phyloP scores from a whole-genome alignment of 2,888 invertebrate genomes.

The Neoaliturus tenellus region DNA sequence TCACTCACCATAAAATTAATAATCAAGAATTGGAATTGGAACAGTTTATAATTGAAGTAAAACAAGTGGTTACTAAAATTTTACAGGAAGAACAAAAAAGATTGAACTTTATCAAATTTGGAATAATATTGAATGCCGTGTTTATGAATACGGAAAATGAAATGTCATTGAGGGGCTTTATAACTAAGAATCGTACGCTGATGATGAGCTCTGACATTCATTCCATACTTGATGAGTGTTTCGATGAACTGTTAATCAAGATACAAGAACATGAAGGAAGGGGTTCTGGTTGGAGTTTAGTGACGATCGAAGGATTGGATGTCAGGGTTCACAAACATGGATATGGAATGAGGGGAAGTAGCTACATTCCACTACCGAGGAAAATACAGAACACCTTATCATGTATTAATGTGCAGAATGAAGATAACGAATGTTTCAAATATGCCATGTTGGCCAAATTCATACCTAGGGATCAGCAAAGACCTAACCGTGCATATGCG shows the following conservation, averaged over 20 bases:
- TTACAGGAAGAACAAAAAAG: background rate
- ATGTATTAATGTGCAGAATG: constrained; percentile 18
- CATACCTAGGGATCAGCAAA: background rate
- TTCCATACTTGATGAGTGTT: background rate
- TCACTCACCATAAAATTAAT: too few relatives aligned
- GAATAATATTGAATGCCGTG: background rate
- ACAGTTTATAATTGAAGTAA: background rate
- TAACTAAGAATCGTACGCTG: background rate
- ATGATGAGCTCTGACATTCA: background rate
- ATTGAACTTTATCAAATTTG: constrained; percentile 19
- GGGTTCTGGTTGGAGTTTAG: constrained; percentile 25
- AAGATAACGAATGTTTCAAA: constrained; percentile 6
- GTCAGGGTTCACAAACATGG: too few relatives aligned
- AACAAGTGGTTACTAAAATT: background rate
- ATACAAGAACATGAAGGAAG: constrained; percentile 19
- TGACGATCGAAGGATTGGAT: background rate
- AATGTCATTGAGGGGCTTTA: background rate
- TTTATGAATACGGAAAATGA: constrained; percentile 10
- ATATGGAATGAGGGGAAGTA: background rate
- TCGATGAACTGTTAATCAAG: background rate
- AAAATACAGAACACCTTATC: background rate
- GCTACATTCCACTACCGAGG: background rate
- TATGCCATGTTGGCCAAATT: constrained; percentile 14
- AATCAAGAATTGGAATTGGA: too few relatives aligned
- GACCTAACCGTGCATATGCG: background rate